These are phyloP conservation scores for Kobus ellipsiprymnus DNA, from an alignment of 2,113 vertebrate species.

Conservation along the genomic window DNA sequence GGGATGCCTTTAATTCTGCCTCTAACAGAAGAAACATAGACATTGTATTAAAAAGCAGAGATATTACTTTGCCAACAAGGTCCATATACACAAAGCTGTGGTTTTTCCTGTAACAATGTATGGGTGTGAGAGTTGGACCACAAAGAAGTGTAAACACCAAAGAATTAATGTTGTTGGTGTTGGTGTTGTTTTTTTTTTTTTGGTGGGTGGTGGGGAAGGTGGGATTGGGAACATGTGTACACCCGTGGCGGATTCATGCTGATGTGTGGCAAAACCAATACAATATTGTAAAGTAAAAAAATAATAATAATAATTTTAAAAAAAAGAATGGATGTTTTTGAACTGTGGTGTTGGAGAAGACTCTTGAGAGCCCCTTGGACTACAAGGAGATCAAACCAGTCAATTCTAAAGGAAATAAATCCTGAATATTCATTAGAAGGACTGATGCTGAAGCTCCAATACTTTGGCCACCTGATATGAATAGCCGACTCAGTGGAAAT, in stretches of 20 bases:
- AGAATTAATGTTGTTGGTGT: too few species aligned
- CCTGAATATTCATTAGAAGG: neutral
- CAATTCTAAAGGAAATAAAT: neutral
- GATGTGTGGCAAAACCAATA: too few species aligned
- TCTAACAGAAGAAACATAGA: neutral
- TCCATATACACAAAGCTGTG: neutral
- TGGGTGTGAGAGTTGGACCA: neutral
- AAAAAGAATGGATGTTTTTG: neutral
- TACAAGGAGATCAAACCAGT: neutral
- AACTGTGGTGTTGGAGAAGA: neutral
- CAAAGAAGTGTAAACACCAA: neutral
- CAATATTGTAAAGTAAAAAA: too few species aligned
- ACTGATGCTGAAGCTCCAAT: neutral
- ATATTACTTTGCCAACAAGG: neutral
- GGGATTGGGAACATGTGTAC: too few species aligned
- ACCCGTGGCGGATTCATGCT: too few species aligned
- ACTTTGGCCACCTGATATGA: neutral
- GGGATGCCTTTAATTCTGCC: neutral
- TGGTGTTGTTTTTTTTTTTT: too few species aligned
- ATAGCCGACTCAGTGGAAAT: neutral
- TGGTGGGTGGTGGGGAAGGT: too few species aligned
- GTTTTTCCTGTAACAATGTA: neutral
- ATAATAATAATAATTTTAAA: too few species aligned
- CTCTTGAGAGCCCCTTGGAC: neutral
- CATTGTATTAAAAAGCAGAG: neutral